Evolutionary conservation across 2,888 invertebrate genomes (phyloP), one percentile per base, ranked within the genome.

Genomic region (Pristionchus maxplancki): DNA sequence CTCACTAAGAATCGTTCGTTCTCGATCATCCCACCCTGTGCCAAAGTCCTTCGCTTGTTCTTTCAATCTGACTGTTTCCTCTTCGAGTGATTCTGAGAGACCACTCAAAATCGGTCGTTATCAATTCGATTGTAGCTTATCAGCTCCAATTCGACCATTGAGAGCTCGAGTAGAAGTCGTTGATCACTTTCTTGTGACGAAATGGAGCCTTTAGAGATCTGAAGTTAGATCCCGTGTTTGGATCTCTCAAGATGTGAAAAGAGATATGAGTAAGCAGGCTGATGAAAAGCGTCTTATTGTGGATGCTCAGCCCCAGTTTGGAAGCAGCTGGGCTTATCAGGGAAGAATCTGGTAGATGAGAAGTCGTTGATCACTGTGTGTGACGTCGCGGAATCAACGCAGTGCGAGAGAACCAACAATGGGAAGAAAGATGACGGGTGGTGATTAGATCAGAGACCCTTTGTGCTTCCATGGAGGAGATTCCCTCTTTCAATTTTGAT

Each of bases 341-440:
- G 15, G 24, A 20, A 6, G 40, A 40, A 9, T 24, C 71, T 8
- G 40, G 11, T 28, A 8, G 71, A 40, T 40, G 37, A 74, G 40
- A 74, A 74, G 71, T 31, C 40, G 71, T 74, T 17, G 71, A 74
- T 74, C 71, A n/a, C n/a, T 40, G 71, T 24, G 24, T 24, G 71
- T 74, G 71, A 74, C 71, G 71, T 74, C 15, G 34, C 40, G 71
- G 37, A 64, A 64, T 64, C 64, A 64, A 31, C 31, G 31, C 28
- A 67, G 71, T 74, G 71, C 71, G 71, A 74, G 40, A 11, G 71
- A 74, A 74, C 71, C 71, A 74, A 74, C 71, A 74, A 37, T 74
- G 71, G 71, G 24, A 64, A 64, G 64, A 64, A 31, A 17, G 9
- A 71, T 71, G 71, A 71, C 71, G 71, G 20, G 31, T 15, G 15